Percentiles rank a stretch among this genome's conserved stretches.
phyloP scores from a whole-genome alignment of 2,888 invertebrate species.

The Leptarthrus brevirostris region DNA sequence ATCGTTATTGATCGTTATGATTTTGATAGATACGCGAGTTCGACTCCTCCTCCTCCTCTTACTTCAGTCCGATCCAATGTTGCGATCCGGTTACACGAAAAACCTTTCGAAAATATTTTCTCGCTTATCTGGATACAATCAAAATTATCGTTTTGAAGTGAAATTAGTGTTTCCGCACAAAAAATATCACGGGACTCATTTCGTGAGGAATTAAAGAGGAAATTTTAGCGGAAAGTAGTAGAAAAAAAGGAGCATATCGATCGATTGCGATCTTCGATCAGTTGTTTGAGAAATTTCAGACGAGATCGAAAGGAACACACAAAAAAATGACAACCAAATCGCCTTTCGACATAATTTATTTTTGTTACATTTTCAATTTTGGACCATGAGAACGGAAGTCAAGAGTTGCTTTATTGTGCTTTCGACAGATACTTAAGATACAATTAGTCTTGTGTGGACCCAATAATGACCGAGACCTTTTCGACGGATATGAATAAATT shows the following conservation, averaged over 20 bases:
- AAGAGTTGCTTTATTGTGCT: not conserved
- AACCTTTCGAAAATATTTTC: not conserved
- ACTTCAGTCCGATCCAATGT: not conserved
- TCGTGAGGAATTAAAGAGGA: not conserved
- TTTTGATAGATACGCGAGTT: not conserved
- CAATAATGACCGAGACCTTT: not conserved
- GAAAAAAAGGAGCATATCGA: not conserved
- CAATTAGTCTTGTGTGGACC: not conserved
- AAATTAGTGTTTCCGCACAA: conserved; percentile 15
- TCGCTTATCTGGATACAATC: not conserved
- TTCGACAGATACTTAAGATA: not conserved
- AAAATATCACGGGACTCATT: not conserved
- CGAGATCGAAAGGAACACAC: not conserved
- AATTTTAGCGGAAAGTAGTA: not conserved
- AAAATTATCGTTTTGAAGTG: conserved; percentile 1
- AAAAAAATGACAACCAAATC: not conserved
- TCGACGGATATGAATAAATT: not conserved
- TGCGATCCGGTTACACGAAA: not conserved
- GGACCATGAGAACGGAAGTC: conserved; percentile 20
- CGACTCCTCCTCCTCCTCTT: not conserved
- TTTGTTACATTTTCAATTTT: conserved; percentile 1
- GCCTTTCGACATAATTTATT: not conserved
- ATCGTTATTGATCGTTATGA: conserved; percentile 1
- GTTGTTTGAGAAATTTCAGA: not conserved
- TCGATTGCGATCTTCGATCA: not conserved